Base-by-base conservation (phyloP, 2,113 vertebrate species). In the rabbit (Oryctolagus cuniculus) region DNA sequence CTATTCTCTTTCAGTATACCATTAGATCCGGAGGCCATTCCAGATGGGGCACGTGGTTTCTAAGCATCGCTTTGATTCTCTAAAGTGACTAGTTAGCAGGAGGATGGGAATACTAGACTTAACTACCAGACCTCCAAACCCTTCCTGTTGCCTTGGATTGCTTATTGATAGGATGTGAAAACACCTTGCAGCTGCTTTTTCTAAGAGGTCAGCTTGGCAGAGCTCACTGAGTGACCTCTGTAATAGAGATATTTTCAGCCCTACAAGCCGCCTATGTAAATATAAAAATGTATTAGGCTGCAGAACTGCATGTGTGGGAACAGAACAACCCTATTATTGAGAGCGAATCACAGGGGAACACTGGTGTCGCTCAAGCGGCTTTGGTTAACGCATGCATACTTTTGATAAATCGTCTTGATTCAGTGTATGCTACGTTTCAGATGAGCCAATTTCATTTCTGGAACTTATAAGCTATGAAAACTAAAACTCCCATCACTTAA, bases 41-140 rank as follows among this genome's bases (percentile, higher is more conserved):
- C 98, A 98, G 97, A 96, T 55, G 81, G 83, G 93, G 72, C 98
- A 97, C 21, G 72, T 98, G 98, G 96, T 93, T 98, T 98, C 95
- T 53, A 29, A 98, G 97, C 97, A 97, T 97, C 95, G 94, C 87
- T 94, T 81, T 61, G 80, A 67, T 97, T 97, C 96, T 83, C 94
- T 22, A 97, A 92, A 97, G 93, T 94, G 93, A 93, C 93, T 97
- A 93, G 90, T 91, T 82, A 44, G 5, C 94, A 98, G 91, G 86
- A 98, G 93, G 96, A 95, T 19, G 93, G 51, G 64, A 75, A 75
- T 53, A 73, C 88, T 86, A 79, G 61, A 87, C 78, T 81, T 90
- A 44, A 97, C 93, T 70, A 90, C 97, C 91, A 73, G 89, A 94
- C 92, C 66, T 89, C 29, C 64, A 36, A 88, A 90, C 89, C 90